phyloP scores from a whole-genome alignment of 2,888 invertebrate genomes.

The Sycophila texana region DNA sequence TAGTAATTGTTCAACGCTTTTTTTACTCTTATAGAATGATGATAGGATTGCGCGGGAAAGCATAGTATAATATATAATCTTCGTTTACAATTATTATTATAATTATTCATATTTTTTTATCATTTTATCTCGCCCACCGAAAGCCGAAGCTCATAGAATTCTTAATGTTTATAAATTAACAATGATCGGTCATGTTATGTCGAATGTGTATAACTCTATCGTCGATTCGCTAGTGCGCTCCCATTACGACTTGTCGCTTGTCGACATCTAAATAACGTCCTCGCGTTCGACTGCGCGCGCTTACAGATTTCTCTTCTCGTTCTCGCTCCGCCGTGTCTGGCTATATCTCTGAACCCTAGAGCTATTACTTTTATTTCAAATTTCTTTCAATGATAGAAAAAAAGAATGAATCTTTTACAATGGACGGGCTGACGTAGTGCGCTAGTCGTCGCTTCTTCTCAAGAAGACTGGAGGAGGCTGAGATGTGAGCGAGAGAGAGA shows the following conservation, averaged over 20 bases:
- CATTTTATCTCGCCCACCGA: conserved; percentile 57
- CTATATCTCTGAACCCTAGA: not conserved
- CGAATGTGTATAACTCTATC: conserved; percentile 28
- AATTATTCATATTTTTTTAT: conserved; percentile 21
- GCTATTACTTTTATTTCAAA: not conserved
- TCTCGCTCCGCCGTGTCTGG: not conserved
- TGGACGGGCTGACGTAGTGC: conserved; percentile 70
- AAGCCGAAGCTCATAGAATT: conserved; percentile 63
- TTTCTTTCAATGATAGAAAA: not conserved
- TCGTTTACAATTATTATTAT: conserved; percentile 12
- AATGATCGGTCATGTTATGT: conserved; percentile 37
- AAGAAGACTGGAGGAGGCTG: conserved; percentile 68
- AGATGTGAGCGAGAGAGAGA: not conserved
- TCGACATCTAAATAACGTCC: not conserved
- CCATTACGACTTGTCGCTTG: not conserved
- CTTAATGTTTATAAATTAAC: conserved; percentile 54
- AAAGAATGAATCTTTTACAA: conserved; percentile 58
- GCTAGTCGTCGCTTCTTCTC: conserved; percentile 63
- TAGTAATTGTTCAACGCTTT: conserved; percentile 56
- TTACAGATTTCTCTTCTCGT: conserved; percentile 15
- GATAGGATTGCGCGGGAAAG: conserved; percentile 55
- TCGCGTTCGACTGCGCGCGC: conserved; percentile 31
- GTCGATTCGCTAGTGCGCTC: conserved; percentile 22
- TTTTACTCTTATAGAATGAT: conserved; percentile 49
- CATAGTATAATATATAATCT: conserved; percentile 50